These are phyloP conservation scores for Indicator maculatus DNA, from an alignment of 2,113 vertebrate genomes.

Conservation along the genomic window DNA sequence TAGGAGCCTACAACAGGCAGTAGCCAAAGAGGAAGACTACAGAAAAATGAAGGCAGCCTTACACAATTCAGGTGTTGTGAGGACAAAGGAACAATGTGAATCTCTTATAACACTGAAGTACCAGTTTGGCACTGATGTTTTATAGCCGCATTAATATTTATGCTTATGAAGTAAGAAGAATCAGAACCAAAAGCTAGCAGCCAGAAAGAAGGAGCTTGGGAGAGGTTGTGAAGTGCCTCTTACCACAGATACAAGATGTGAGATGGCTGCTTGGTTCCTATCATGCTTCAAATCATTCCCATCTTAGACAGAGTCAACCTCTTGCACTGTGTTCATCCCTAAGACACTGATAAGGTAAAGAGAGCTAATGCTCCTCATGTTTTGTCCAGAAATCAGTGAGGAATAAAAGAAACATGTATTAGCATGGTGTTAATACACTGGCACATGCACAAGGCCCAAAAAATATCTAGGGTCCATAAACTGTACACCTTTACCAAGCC, in stretches of 20 bases:
- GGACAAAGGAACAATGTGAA: neutral
- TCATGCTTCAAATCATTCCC: neutral
- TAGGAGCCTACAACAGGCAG: neutral
- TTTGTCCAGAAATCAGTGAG: neutral
- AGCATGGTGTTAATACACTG: neutral
- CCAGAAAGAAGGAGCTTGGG: neutral
- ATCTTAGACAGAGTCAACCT: neutral
- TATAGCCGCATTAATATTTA: neutral
- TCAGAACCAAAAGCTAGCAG: neutral
- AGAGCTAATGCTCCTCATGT: neutral
- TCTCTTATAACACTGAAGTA: neutral
- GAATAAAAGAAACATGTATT: accelerated
- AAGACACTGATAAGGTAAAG: neutral
- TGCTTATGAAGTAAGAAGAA: neutral
- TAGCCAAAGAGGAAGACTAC: neutral
- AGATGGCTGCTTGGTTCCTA: neutral
- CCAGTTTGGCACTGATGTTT: neutral
- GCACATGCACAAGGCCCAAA: neutral
- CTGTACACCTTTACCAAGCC: neutral
- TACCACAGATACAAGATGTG: neutral
- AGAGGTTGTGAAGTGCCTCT: neutral
- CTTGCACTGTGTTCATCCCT: neutral
- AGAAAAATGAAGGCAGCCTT: neutral
- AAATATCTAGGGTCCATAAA: neutral
- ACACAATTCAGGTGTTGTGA: neutral